Conservation (phyloP, 2,113 vertebrate species). For the Scopus umbretta region DNA sequence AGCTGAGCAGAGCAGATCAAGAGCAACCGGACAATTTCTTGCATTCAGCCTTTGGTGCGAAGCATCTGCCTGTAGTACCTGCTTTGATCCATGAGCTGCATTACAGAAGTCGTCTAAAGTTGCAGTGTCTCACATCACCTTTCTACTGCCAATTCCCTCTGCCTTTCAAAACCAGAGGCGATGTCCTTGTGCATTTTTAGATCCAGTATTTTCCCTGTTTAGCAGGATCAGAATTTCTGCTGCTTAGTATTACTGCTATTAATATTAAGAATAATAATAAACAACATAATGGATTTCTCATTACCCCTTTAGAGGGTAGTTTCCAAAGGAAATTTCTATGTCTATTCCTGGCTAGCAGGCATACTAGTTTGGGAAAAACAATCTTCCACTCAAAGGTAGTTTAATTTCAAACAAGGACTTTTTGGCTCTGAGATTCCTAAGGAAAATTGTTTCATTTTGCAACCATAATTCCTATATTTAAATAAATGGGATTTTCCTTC, state of each 20-base stretch:
- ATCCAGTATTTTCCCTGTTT: not conserved
- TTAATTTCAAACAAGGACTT: slow-evolving; percentile 32
- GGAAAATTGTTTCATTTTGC: slow-evolving; percentile 41
- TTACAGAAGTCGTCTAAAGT: not conserved
- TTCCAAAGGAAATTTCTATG: slow-evolving; percentile 48
- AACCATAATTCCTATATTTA: slow-evolving; percentile 29
- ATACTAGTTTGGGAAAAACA: slow-evolving; percentile 13
- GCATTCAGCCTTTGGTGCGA: not conserved
- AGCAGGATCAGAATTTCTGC: not conserved
- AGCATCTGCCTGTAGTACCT: not conserved
- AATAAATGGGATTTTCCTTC: slow-evolving; percentile 57
- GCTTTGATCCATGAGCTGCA: not conserved
- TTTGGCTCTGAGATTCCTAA: slow-evolving; percentile 16
- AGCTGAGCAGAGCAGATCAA: not conserved
- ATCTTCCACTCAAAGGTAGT: slow-evolving; percentile 54
- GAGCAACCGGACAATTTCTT: not conserved
- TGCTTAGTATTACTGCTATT: not conserved
- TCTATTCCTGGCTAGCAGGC: slow-evolving; percentile 34
- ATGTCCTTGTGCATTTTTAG: not conserved
- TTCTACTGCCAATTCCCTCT: not conserved
- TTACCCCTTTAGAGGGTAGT: not conserved
- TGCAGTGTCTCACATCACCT: not conserved
- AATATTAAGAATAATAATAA: not conserved
- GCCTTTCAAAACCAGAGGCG: not conserved
- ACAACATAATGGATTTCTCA: not conserved